Percentiles rank a stretch among this genome's conserved stretches.
Evolutionary conservation across 37 sponge, comb jelly and placozoan genomes (phyloP).

Genomic region (Halisarca cf. caerulea): DNA sequence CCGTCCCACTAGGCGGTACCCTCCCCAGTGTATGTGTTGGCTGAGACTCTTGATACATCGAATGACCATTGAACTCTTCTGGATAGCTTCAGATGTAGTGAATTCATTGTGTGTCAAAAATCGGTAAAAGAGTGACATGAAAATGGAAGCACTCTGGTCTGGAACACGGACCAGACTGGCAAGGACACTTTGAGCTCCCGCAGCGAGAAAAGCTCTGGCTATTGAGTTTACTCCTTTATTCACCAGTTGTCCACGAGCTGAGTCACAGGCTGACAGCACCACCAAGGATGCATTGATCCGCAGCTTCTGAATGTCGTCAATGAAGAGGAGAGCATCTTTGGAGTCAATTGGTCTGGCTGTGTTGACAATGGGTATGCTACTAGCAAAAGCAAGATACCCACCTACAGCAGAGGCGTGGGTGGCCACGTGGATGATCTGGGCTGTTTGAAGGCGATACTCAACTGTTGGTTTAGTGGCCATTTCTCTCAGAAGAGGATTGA

Average conservation of each 20-base stretch:
- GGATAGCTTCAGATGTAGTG: constrained; percentile 21
- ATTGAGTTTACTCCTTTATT: constrained; percentile 29
- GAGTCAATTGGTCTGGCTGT: neutral
- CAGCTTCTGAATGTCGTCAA: constrained; percentile 10
- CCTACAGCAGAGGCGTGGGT: constrained; percentile 10
- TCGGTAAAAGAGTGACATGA: constrained; percentile 42
- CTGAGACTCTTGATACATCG: constrained; percentile 70
- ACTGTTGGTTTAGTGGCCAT: constrained; percentile 23
- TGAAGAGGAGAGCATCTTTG: neutral
- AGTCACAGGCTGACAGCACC: constrained; percentile 20
- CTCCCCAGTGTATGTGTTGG: constrained; percentile 76
- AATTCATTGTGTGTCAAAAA: constrained; percentile 14
- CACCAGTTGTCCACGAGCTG: neutral
- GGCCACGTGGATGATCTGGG: constrained; percentile 28
- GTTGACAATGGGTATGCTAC: neutral
- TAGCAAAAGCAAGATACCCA: constrained; percentile 6
- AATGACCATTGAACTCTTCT: constrained; percentile 66
- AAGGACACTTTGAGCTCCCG: constrained; percentile 44
- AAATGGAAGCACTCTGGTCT: constrained; percentile 31
- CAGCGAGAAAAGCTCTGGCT: constrained; percentile 37
- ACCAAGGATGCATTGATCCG: constrained; percentile 14
- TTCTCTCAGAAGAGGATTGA: constrained; percentile 21
- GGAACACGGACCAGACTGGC: constrained; percentile 32
- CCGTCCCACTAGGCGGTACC: constrained; percentile 78
- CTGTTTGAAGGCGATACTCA: neutral